These are phyloP conservation scores for Holacanthus passer DNA, from an alignment of 2,113 vertebrate genomes.

Conservation along the genomic window DNA sequence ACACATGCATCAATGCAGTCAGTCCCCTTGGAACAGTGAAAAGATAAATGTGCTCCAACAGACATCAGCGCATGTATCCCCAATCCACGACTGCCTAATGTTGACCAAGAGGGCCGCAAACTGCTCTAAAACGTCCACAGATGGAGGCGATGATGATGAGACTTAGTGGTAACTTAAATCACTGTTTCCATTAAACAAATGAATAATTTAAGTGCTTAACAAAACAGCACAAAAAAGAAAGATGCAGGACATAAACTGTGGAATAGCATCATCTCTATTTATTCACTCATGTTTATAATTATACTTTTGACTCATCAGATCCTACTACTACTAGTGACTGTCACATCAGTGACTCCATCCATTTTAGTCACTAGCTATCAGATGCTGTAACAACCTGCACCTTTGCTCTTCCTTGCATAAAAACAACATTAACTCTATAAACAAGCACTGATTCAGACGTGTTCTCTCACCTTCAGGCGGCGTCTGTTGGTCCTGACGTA, in stretches of 20 bases:
- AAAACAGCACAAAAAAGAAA: neutral
- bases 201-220: neutral
- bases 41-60: conserved; percentile 34
- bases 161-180: neutral
- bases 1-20: conserved; percentile 47
- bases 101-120: conserved; percentile 25
- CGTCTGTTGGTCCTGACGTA: conserved; percentile 97
- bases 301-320: conserved; percentile 1
- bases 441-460: neutral
- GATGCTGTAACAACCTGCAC: neutral
- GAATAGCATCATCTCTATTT: neutral
- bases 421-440: conserved; percentile 12
- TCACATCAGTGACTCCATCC: neutral
- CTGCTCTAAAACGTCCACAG: conserved; percentile 17
- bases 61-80: conserved; percentile 16
- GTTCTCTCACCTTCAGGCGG: conserved; percentile 91
- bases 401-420: neutral
- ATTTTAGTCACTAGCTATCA: neutral
- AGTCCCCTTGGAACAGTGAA: conserved; percentile 40
- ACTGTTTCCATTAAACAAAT: neutral
- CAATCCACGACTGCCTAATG: conserved; percentile 21
- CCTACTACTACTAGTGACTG: neutral
- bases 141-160: conserved; percentile 4
- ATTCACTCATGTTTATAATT: neutral
- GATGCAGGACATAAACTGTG: neutral